Base-by-base conservation (phyloP, 2,888 invertebrate genomes). In the Acrobasis repandana region DNA sequence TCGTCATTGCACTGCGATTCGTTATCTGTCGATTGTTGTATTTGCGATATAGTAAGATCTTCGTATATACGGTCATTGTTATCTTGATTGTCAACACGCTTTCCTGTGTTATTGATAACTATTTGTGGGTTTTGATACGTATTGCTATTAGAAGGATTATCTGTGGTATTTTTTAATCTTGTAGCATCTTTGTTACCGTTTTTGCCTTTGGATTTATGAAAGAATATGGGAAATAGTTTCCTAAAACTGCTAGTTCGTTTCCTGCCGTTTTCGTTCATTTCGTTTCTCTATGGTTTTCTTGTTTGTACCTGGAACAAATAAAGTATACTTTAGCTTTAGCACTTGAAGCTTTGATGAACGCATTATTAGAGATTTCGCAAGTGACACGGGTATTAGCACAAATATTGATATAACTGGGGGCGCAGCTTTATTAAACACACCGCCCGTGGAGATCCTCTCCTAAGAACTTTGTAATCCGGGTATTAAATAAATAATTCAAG, bases 191-290 rank as follows among this genome's bases (percentile, higher is more conserved):
- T 80, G n/a, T 71, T 76, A 61, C 65, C 70, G 58, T 68, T 71
- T 74, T 87, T 88, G 52, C 85, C 83, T 71, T 85, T 90, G 6
- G 81, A 77, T 72, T 86, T 89, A 56, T 79, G 76, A 65, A 85
- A 87, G 69, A 91, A 90, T 51, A 88, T 85, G 14, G 90, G 88
- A 64, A 91, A 86, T 65, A 90, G 74, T 74, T 83, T 90, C 1
- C 86, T 79, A 66, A 91, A 90, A 69, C 89, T 90, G 46, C 79
- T 87, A 47, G 77, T 74, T 16, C 87, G 79, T 72, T 88, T 90
- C 72, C 85, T 89, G 63, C 67, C 82, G 62, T 74, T 83, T 10
- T 88, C 88, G 1, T 79, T 68, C 90, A 90, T 90, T 64, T 65
- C 82, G 15, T 15, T 6, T 20, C 20, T 20, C 20, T 20, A 8